These are phyloP conservation scores for Lomographa bimaculata DNA, from an alignment of 2,888 invertebrate species.

Conservation along the genomic window DNA sequence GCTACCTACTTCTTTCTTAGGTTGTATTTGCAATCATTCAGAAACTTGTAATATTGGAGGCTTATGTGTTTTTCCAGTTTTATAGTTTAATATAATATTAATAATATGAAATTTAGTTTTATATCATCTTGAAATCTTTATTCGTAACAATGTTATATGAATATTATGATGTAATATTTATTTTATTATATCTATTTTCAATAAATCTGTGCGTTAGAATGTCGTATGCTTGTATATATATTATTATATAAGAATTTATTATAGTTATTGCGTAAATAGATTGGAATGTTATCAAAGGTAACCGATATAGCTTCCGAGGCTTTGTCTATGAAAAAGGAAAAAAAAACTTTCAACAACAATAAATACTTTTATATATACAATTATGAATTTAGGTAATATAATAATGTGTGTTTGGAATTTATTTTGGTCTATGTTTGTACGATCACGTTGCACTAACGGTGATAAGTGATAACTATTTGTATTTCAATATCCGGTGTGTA, in stretches of 20 bases:
- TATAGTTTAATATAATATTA: conserved; percentile 21
- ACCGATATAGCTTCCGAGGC: conserved; percentile 69
- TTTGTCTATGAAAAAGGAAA: conserved; percentile 51
- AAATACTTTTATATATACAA: conserved; percentile 62
- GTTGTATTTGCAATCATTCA: conserved; percentile 7
- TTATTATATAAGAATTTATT: too few species aligned
- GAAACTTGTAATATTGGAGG: too few species aligned
- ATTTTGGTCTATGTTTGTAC: conserved; percentile 81
- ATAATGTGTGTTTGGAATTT: conserved; percentile 60
- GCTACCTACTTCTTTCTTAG: conserved; percentile 62
- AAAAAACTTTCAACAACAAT: conserved; percentile 56
- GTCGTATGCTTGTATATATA: conserved; percentile 47
- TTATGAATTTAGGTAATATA: conserved; percentile 56
- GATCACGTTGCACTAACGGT: conserved; percentile 72
- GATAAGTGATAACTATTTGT: conserved; percentile 52
- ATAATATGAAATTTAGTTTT: too few species aligned
- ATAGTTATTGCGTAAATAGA: conserved; percentile 21
- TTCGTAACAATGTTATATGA: too few species aligned
- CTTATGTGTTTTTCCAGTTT: too few species aligned
- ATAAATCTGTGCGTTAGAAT: conserved; percentile 38
- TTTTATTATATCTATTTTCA: too few species aligned
- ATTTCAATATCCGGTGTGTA: conserved; percentile 41
- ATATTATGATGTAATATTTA: too few species aligned
- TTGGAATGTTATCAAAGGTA: conserved; percentile 72
- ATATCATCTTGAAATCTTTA: too few species aligned